Evolutionary conservation across 2,797 vertebrate species (phyloP), one percentile per base, ranked within the genome.

Genomic region (Sorex maritimensis): DNA sequence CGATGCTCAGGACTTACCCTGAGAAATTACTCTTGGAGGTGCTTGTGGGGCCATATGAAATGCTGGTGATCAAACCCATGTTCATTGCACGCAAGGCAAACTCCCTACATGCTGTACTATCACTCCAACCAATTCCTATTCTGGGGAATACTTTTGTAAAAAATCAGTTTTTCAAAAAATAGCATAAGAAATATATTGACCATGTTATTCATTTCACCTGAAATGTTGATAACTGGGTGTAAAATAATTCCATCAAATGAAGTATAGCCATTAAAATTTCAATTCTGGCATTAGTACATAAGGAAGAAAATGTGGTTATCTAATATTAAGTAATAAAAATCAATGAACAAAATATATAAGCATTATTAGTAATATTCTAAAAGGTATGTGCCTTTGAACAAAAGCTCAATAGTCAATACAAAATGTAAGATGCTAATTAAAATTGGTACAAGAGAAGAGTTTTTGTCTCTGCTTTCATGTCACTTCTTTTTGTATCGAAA

Each of bases 241-340:
- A 68, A 81, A 90, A 91, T 65, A 72, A 58, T 28, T 46, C 61
- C 74, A 2, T 75, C 28, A 19, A 82, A 69, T 83, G 34, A 67
- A 74, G 74, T 84, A 0, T 6, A 80, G 7, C 72, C 72, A 80
- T 96, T 89, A 52, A 85, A 34, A 81, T 92, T 63, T 79, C 11
- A 88, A 9, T 81, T 91, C 65, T 49, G 19, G 28, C 26, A 30
- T 87, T 2, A 44, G 6, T 83, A 46, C 41, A 81, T 93, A 46
- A 7, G 55, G 65, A 12, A 24, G 0, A 65, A 88, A 24, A 71
- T 67, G 10, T 74, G 8, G 14, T 4, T 14, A 61, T 19, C 55
- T 79, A n/a, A 81, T 30, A 69, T 49, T 71, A 94, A 26, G 17
- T 63, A 86, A 75, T 88, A 84, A 82, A 95, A 84, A 73, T 78